phyloP scores from a whole-genome alignment of 1,140 invertebrate genomes.

The Idris sp. region DNA sequence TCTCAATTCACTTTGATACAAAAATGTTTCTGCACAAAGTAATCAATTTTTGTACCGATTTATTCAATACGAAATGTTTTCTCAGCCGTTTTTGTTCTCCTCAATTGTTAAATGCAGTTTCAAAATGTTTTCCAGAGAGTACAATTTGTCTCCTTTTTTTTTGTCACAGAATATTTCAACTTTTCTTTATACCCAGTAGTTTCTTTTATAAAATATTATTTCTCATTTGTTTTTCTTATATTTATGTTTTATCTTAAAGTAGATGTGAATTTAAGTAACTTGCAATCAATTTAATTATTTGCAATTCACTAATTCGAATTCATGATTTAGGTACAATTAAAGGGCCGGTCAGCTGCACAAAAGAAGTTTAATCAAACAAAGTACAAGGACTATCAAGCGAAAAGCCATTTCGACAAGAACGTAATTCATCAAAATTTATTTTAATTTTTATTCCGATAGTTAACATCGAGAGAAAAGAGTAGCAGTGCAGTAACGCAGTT shows the following conservation, averaged over 20 bases:
- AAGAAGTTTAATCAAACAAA: constrained; percentile 13
- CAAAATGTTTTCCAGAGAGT: too few relatives aligned
- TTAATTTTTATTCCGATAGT: constrained; percentile 24
- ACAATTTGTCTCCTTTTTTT: too few relatives aligned
- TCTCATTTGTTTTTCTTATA: too few relatives aligned
- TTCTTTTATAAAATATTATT: too few relatives aligned
- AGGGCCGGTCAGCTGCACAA: not conserved
- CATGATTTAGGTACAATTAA: not conserved
- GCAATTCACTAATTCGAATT: too few relatives aligned
- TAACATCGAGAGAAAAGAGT: constrained; percentile 22
- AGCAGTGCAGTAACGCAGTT: constrained; percentile 33
- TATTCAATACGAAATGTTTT: not conserved
- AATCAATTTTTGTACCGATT: constrained; percentile 4
- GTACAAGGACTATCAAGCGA: constrained; percentile 1
- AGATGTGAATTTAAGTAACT: too few relatives aligned
- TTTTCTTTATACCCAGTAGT: too few relatives aligned
- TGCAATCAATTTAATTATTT: too few relatives aligned
- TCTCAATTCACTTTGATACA: not conserved
- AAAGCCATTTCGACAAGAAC: constrained; percentile 10
- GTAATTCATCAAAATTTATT: constrained; percentile 18
- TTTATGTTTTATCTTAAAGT: too few relatives aligned
- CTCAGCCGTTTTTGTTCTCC: too few relatives aligned
- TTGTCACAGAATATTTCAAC: too few relatives aligned
- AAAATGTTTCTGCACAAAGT: constrained; percentile 19
- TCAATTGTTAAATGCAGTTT: too few relatives aligned